phyloP scores from a whole-genome alignment of 64 coral and sea anemone species.

The Pachyseris speciosa region DNA sequence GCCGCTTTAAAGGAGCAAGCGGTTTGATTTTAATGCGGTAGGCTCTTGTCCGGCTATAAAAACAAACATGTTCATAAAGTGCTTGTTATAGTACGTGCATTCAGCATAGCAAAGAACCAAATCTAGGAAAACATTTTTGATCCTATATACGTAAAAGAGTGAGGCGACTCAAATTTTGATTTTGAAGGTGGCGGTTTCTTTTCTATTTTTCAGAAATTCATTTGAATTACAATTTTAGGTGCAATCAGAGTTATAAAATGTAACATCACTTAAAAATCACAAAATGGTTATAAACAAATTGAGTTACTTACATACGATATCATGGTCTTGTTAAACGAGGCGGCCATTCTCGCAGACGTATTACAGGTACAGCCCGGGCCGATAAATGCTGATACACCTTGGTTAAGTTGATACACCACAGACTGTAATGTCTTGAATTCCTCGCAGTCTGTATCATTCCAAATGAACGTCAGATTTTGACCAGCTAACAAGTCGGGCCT shows the following conservation, averaged over 20 bases:
- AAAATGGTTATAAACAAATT: not conserved
- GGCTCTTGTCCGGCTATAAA: too few species aligned
- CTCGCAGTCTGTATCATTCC: slow-evolving; percentile 90
- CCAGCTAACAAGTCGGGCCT: slow-evolving; percentile 78
- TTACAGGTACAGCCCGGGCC: slow-evolving; percentile 86
- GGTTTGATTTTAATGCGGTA: too few species aligned
- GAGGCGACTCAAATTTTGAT: not conserved
- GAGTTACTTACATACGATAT: slow-evolving; percentile 95
- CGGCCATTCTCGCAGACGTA: slow-evolving; percentile 80
- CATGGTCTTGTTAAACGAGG: slow-evolving; percentile 89
- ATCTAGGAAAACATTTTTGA: too few species aligned
- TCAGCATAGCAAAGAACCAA: too few species aligned
- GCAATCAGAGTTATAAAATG: too few species aligned
- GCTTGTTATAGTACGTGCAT: too few species aligned
- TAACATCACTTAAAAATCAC: not conserved
- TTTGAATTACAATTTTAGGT: too few species aligned
- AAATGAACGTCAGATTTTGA: slow-evolving; percentile 81
- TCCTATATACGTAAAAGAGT: too few species aligned
- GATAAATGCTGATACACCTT: slow-evolving; percentile 81
- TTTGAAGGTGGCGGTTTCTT: too few species aligned
- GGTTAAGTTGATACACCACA: slow-evolving; percentile 71
- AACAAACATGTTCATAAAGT: too few species aligned
- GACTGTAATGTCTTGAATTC: slow-evolving; percentile 76
- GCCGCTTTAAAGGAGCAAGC: too few species aligned
- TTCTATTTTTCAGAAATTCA: too few species aligned